Percentiles rank a stretch among this genome's conserved stretches.
Evolutionary conservation across 1,140 invertebrate genomes (phyloP).

Genomic region (Manduca sexta): DNA sequence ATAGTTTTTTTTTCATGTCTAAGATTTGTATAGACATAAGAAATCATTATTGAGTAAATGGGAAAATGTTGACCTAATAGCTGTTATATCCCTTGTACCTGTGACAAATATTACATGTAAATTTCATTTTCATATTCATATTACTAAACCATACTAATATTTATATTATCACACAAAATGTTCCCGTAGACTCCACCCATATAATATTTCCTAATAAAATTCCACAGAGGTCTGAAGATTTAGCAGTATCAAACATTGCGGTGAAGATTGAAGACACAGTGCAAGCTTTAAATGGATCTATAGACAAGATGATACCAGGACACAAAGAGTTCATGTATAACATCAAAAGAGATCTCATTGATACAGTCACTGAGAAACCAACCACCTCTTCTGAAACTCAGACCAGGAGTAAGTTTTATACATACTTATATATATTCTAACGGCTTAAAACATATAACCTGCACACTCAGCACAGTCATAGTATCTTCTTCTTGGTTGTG

Average conservation of each 20-base stretch:
- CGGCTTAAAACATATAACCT: no score
- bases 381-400: conserved; percentile 48
- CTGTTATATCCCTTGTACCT: background rate
- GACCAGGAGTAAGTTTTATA: conserved; percentile 22
- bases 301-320: conserved; percentile 68
- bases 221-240: conserved; percentile 52
- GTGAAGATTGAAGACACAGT: conserved; percentile 48
- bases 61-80: background rate
- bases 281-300: conserved; percentile 33
- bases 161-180: no score
- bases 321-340: conserved; percentile 68
- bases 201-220: conserved; percentile 24
- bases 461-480: no score
- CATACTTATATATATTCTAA: no score
- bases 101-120: background rate
- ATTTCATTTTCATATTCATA: background rate
- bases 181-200: no score
- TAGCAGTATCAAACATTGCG: conserved; percentile 51
- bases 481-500: no score
- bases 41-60: no score
- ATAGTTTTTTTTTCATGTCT: no score
- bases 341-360: conserved; percentile 72
- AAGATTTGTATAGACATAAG: no score
- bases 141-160: no score
- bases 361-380: conserved; percentile 49